Conservation (phyloP, 92 coral and sea anemone species). For the Muricea muricata region DNA sequence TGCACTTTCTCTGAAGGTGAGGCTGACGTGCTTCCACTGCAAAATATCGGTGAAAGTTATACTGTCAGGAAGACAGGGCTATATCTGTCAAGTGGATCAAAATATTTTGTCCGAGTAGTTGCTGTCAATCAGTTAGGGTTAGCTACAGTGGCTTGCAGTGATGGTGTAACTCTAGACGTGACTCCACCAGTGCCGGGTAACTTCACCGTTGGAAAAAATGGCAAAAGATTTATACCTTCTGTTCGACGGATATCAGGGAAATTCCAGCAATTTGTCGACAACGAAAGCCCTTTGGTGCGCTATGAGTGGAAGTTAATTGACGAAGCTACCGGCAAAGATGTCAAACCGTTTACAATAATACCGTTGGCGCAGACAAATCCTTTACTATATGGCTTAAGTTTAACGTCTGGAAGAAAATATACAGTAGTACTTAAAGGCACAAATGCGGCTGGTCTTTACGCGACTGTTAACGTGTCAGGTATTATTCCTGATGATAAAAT, state of each 20-base stretch:
- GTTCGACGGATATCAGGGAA: conserved; percentile 79
- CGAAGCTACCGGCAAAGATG: conserved; percentile 49
- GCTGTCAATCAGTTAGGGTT: conserved; percentile 77
- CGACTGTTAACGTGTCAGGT: conserved; percentile 72
- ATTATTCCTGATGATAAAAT: conserved; percentile 76
- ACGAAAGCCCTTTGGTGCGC: conserved; percentile 81
- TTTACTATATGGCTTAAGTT: conserved; percentile 74
- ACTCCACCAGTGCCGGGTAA: conserved; percentile 82
- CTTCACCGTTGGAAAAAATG: conserved; percentile 59
- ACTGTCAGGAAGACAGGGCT: conserved; percentile 81
- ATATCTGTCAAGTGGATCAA: conserved; percentile 65
- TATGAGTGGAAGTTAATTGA: conserved; percentile 81
- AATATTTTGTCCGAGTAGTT: conserved; percentile 77
- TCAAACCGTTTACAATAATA: conserved; percentile 66
- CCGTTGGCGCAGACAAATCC: conserved; percentile 81
- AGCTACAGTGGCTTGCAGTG: conserved; percentile 85
- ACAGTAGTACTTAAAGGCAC: conserved; percentile 79
- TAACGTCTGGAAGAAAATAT: conserved; percentile 72
- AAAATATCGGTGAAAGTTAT: conserved; percentile 78
- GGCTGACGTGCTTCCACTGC: conserved; percentile 73
- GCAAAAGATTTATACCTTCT: conserved; percentile 72
- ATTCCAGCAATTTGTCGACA: conserved; percentile 70
- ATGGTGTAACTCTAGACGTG: conserved; percentile 83
- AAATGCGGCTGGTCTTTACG: conserved; percentile 81
- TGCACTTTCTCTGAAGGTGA: conserved; percentile 80